Conservation (phyloP, 2,888 invertebrate genomes). For the Itoplectis maculator region DNA sequence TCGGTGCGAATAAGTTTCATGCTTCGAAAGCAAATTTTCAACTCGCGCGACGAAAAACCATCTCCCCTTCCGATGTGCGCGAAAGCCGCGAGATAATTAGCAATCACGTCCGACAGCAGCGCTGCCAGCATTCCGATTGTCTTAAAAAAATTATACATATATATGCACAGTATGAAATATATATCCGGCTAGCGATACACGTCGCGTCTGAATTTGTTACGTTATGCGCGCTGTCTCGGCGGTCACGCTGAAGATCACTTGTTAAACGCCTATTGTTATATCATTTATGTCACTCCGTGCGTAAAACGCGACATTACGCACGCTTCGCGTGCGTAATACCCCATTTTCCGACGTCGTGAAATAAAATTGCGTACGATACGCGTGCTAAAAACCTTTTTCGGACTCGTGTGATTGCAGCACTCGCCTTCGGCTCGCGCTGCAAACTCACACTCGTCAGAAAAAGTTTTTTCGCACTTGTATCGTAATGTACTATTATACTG, state of each 20-base stretch:
- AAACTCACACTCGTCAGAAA: too few species aligned
- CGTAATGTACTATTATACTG: too few species aligned
- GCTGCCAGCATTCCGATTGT: background rate
- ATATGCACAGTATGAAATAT: background rate
- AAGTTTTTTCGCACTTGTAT: too few species aligned
- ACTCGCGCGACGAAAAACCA: background rate
- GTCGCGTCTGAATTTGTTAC: slow-evolving; percentile 11
- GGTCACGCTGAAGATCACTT: slow-evolving; percentile 7
- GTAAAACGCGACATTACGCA: too few species aligned
- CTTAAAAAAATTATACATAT: background rate
- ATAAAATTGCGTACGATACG: too few species aligned
- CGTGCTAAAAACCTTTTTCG: too few species aligned
- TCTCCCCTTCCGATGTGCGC: background rate
- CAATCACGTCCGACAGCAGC: background rate
- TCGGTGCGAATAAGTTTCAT: too few species aligned
- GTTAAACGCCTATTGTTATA: slow-evolving; percentile 7
- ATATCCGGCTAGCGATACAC: slow-evolving; percentile 10
- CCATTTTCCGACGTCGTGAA: too few species aligned
- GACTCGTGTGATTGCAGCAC: too few species aligned
- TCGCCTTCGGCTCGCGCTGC: too few species aligned
- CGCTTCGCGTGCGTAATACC: too few species aligned
- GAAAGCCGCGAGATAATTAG: background rate
- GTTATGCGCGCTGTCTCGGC: slow-evolving; percentile 15
- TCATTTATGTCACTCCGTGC: slow-evolving; percentile 7
- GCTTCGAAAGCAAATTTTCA: too few species aligned